These are phyloP conservation scores for Danio tinwini DNA, from an alignment of 2,797 vertebrate genomes.

Conservation along the genomic window DNA sequence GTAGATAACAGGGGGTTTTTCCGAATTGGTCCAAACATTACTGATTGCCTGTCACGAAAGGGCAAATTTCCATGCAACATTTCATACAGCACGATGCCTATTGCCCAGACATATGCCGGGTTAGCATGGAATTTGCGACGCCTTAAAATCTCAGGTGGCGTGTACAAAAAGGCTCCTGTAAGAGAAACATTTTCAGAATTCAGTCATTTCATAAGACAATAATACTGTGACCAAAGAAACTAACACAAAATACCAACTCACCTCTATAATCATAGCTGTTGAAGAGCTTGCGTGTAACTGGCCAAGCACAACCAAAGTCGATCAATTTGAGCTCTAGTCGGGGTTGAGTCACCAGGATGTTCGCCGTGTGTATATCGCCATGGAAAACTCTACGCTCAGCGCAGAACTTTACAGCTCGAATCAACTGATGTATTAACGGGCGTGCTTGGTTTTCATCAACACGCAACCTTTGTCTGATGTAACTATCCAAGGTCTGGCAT, in stretches of 20 bases:
- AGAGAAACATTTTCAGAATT: background rate
- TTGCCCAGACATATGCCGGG: background rate
- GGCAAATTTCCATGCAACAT: background rate
- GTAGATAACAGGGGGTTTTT: background rate
- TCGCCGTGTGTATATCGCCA: background rate
- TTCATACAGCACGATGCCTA: slow-evolving; percentile 8
- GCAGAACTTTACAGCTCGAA: background rate
- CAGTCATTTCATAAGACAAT: background rate
- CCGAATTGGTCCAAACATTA: background rate
- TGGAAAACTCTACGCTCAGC: background rate
- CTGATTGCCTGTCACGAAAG: background rate
- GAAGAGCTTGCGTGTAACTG: background rate
- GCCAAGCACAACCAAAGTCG: too few relatives aligned
- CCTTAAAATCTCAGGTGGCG: background rate
- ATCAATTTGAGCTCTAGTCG: too few relatives aligned
- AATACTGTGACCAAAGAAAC: background rate
- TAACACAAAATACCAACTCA: background rate
- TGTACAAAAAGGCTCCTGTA: background rate
- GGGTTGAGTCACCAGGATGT: slow-evolving; percentile 4
- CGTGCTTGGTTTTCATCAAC: background rate
- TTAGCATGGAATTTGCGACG: background rate
- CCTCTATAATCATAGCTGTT: background rate
- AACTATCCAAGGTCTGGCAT: background rate
- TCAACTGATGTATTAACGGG: background rate
- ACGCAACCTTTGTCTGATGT: background rate